A percentile compares a stretch with the other conserved stretches of the same genome.
phyloP scores from a whole-genome alignment of 2,113 vertebrate genomes.

The Leiothrix lutea region DNA sequence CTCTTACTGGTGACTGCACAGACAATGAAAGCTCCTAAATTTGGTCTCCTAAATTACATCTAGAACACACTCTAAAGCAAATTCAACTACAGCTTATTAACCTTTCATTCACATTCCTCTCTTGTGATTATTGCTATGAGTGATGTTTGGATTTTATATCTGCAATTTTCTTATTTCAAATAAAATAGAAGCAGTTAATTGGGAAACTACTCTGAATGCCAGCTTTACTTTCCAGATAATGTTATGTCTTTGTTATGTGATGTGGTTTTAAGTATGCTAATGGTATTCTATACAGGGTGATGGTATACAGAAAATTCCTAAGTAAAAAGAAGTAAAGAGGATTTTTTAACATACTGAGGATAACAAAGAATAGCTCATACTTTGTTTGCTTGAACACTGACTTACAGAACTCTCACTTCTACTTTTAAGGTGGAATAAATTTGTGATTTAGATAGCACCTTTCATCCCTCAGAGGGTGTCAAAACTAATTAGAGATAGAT shows the following conservation, averaged over 20 bases:
- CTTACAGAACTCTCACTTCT: neutral
- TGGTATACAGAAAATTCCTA: neutral
- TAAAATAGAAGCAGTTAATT: neutral
- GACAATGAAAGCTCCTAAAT: neutral
- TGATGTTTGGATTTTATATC: neutral
- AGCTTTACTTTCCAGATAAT: neutral
- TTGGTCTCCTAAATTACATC: neutral
- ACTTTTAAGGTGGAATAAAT: neutral
- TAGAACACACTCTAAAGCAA: neutral
- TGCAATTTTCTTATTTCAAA: neutral
- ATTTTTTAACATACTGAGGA: neutral
- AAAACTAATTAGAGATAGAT: constrained; percentile 18
- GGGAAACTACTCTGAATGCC: neutral
- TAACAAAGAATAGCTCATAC: neutral
- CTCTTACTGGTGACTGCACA: neutral
- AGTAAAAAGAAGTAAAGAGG: neutral
- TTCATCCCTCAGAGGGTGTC: neutral
- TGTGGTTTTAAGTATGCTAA: neutral
- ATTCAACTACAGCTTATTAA: neutral
- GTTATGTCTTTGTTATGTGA: neutral
- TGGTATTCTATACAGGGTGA: neutral
- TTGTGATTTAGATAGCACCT: neutral
- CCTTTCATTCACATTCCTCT: neutral
- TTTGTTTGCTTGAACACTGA: neutral
- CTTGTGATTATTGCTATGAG: neutral